Evolutionary conservation across 2,113 vertebrate species (phyloP).

Genomic region (Lipophrys pholis): DNA sequence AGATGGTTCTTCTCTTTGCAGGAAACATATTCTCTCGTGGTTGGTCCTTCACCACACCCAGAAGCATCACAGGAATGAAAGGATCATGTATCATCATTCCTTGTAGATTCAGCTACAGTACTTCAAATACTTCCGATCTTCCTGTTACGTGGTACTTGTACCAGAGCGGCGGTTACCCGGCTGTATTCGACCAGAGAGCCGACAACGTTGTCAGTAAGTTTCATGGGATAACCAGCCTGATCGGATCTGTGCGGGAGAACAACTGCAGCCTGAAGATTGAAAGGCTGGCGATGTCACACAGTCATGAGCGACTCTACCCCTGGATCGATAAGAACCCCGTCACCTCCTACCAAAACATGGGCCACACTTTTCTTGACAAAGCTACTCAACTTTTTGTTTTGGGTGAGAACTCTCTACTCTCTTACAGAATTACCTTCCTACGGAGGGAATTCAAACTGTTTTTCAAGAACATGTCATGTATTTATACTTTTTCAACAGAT

Average conservation of each 20-base stretch:
- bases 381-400: conserved; percentile 57
- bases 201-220: conserved; percentile 23
- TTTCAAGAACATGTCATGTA: too few relatives aligned
- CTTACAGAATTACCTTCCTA: not conserved
- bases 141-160: conserved; percentile 63
- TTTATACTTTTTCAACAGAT: too few relatives aligned
- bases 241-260: conserved; percentile 20
- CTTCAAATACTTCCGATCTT: conserved; percentile 27
- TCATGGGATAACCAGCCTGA: conserved; percentile 47
- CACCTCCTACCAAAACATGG: conserved; percentile 43
- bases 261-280: conserved; percentile 73
- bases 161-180: conserved; percentile 11
- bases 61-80: conserved; percentile 54
- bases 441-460: not conserved
- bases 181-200: conserved; percentile 29
- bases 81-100: conserved; percentile 73
- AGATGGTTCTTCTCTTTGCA: conserved; percentile 28
- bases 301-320: conserved; percentile 61
- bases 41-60: conserved; percentile 72
- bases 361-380: conserved; percentile 48
- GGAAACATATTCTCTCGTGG: conserved; percentile 59
- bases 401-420: conserved; percentile 37
- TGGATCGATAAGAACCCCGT: conserved; percentile 69
- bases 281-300: conserved; percentile 50
- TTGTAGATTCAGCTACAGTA: conserved; percentile 64